A percentile compares a stretch with the other conserved stretches of the same genome.
Evolutionary conservation across 2,113 vertebrate genomes (phyloP).

Genomic region (Trichechus manatus): DNA sequence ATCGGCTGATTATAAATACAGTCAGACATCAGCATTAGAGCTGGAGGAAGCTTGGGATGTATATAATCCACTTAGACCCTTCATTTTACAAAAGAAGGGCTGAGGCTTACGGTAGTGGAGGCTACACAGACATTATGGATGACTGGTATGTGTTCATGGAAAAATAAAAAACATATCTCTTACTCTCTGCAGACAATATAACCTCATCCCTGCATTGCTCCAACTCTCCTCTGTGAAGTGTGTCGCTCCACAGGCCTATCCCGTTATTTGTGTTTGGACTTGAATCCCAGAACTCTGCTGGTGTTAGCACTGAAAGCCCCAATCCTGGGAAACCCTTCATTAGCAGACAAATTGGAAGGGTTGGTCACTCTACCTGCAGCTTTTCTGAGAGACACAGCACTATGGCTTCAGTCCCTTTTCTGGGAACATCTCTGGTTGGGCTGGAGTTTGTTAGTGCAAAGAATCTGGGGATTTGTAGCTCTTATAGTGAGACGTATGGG

Average conservation of each 20-base stretch:
- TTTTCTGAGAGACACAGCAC: fast-evolving
- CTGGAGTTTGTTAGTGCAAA: neutral
- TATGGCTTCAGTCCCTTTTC: neutral
- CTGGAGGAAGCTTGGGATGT: too few species aligned
- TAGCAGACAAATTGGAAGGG: neutral
- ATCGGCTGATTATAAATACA: neutral
- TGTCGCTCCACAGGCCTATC: fast-evolving
- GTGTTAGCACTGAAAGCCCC: neutral
- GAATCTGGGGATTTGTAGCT: neutral
- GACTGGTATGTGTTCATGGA: neutral
- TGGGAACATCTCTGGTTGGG: neutral
- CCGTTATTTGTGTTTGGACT: neutral
- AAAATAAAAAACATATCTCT: neutral
- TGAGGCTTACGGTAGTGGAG: neutral
- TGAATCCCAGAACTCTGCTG: too few species aligned
- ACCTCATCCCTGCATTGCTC: fast-evolving
- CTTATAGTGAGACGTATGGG: fast-evolving
- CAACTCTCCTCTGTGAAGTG: neutral
- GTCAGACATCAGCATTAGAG: neutral
- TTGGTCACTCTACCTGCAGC: too few species aligned
- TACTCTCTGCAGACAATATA: neutral
- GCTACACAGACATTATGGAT: neutral
- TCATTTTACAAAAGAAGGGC: neutral
- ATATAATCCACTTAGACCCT: neutral
- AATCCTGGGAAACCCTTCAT: neutral